Evolutionary conservation across 2,888 invertebrate genomes (phyloP), one percentile per base, ranked within the genome.

Genomic region (Poecilobothrus nobilitatus): DNA sequence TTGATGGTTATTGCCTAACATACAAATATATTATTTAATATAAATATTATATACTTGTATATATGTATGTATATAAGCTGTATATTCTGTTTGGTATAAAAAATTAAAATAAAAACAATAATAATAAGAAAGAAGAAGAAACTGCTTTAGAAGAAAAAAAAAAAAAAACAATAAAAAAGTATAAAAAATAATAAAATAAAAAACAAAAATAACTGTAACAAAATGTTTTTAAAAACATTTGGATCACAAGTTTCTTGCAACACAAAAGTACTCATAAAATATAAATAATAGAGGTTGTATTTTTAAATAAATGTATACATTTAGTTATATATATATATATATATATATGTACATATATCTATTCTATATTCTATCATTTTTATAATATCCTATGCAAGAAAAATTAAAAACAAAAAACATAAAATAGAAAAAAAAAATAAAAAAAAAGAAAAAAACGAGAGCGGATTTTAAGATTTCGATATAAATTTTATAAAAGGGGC

Each of bases 1-100:
- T 53, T 53, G 53, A 53, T 53, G 53, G 53, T 53, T 53, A 53
- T 53, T 53, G 53, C 53, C 53, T 53, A 53, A 53, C 53, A 53
- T 53, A 53, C 53, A 53, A 53, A 53, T 53, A 53, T 27, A 53
- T n/a, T n/a, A 53, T 53, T 12, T 53, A n/a, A 15, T 18, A 18
- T 53, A n/a, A n/a, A n/a, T 18, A 53, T 41, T 41, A 41, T 41
- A 41, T 41, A 41, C 41, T 2, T 9, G 2, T 41, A 41, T 41
- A 41, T 53, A 53, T 18, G 6, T 53, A 53, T 53, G 53, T 18
- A 53, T 53, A 41, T 12, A 12, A 41, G 41, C 7, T 12, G n/a
- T n/a, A 12, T 41, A 41, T 41, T 5, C 27, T 27, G 27, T 53
- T 37, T 53, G 6, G 53, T 18, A 53, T 8, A 34, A 37, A 37